These are phyloP conservation scores for Nixonia krombeini DNA, from an alignment of 1,140 invertebrate species.

Conservation along the genomic window DNA sequence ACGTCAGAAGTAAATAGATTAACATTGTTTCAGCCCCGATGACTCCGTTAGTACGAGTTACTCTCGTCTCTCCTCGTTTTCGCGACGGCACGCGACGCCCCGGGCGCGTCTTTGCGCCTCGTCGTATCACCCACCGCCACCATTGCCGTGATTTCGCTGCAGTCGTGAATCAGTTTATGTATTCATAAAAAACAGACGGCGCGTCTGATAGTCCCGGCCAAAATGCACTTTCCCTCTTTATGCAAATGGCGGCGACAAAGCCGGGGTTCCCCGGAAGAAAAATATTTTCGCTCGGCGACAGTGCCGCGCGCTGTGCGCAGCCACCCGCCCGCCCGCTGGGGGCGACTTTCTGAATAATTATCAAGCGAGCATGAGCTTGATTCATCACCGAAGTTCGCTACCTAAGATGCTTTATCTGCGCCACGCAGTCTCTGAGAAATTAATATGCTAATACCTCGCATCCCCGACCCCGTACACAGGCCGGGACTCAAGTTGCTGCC, in stretches of 20 bases:
- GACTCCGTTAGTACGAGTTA: conserved; percentile 48
- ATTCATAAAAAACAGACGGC: too few relatives aligned
- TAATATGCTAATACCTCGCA: conserved; percentile 70
- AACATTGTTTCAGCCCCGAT: conserved; percentile 57
- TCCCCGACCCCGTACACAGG: conserved; percentile 54
- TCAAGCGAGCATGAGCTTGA: conserved; percentile 67
- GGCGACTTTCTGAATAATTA: conserved; percentile 70
- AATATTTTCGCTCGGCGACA: conserved; percentile 65
- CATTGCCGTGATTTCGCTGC: too few relatives aligned
- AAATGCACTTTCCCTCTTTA: conserved; percentile 28
- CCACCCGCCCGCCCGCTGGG: conserved; percentile 51
- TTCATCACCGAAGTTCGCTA: conserved; percentile 71
- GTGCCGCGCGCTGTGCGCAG: conserved; percentile 31
- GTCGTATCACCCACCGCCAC: too few relatives aligned
- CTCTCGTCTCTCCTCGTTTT: conserved; percentile 43
- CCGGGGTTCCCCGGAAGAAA: conserved; percentile 56
- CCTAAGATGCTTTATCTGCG: conserved; percentile 72
- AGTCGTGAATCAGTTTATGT: too few relatives aligned
- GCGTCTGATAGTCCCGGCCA: too few relatives aligned
- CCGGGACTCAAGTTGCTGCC: conserved; percentile 32
- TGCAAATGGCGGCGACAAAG: conserved; percentile 26
- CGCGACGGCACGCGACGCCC: conserved; percentile 42
- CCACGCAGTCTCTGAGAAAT: conserved; percentile 69
- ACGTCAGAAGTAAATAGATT: conserved; percentile 58
- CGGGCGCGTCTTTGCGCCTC: conserved; percentile 34